These are phyloP conservation scores for Forbesichthys papilliferus DNA, from an alignment of 2,113 vertebrate species.

Conservation along the genomic window DNA sequence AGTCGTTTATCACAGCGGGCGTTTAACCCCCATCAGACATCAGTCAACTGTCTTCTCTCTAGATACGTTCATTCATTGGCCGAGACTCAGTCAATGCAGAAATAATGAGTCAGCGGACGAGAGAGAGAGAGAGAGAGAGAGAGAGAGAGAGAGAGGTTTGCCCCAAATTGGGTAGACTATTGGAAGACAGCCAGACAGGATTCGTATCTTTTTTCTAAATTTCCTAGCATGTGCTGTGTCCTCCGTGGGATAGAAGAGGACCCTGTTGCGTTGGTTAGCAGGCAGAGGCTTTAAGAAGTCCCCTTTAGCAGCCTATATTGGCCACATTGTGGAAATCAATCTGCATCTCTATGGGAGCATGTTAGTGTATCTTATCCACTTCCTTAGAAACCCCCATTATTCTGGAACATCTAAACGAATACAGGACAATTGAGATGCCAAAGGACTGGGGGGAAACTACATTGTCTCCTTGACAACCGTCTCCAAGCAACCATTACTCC, in stretches of 20 bases:
- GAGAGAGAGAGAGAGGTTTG: constrained; percentile 11
- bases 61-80: too few relatives aligned
- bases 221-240: constrained; percentile 15
- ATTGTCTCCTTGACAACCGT: constrained; percentile 80
- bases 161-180: constrained; percentile 52
- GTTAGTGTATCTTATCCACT: constrained; percentile 1
- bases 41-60: too few relatives aligned
- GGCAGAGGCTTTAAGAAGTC: not conserved
- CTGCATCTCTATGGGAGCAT: not conserved
- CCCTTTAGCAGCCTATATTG: not conserved
- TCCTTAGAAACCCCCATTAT: not conserved
- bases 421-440: constrained; percentile 70
- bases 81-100: too few relatives aligned
- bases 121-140: constrained; percentile 39
- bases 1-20: too few relatives aligned
- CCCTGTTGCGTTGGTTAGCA: too few relatives aligned
- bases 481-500: constrained; percentile 78
- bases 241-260: not conserved
- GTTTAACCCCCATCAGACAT: too few relatives aligned
- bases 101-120: not conserved
- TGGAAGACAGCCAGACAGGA: constrained; percentile 40
- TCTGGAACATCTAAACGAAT: constrained; percentile 61
- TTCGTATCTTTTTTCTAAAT: constrained; percentile 25
- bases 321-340: not conserved
- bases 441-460: constrained; percentile 65